Evolutionary conservation across 2,888 invertebrate genomes (phyloP), one percentile per base, ranked within the genome.

Genomic region (Cataglyphis altisquamis): DNA sequence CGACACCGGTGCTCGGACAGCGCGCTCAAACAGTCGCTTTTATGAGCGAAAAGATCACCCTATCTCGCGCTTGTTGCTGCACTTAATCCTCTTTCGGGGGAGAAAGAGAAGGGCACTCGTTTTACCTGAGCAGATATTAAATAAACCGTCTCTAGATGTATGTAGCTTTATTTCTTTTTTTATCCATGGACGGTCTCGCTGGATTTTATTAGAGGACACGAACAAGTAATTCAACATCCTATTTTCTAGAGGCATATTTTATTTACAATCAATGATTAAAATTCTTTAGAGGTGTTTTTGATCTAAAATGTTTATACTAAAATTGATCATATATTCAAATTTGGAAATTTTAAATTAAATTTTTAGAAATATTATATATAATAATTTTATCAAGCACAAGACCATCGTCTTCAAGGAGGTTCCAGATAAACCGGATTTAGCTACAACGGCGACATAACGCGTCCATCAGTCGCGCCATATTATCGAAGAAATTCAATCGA

Each of bases 401-500:
- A 60, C 45, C 78, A 60, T 21, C 21, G 57, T 60, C 60, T 68
- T 55, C 67, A 68, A 78, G 32, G 45, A 60, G 21, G 12, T 60
- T 62, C 70, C 60, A 25, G 45, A 18, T 78, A 78, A 78, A 80
- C 36, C 36, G 25, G 60, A 80, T 80, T 62, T 62, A 25, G 29
- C 52, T 12, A 36, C 36, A 75, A 45, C 52, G 12, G 29, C 25
- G 41, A 41, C 25, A 41, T 29, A 29, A 68, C 32, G 18, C 45
- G 55, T 60, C 60, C 84, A 89, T 88, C 88, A 88, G 89, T 89
- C 83, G 85, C 81, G 66, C 77, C 82, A 84, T 82, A 89, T 89
- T 88, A 88, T 84, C 60, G 82, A 75, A 77, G 74, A 74, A 87
- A 89, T 86, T 88, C 84, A 86, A 89, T 89, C 89, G 86, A 88